Conservation (phyloP, 2,888 invertebrate species). For the Timema cristinae region DNA sequence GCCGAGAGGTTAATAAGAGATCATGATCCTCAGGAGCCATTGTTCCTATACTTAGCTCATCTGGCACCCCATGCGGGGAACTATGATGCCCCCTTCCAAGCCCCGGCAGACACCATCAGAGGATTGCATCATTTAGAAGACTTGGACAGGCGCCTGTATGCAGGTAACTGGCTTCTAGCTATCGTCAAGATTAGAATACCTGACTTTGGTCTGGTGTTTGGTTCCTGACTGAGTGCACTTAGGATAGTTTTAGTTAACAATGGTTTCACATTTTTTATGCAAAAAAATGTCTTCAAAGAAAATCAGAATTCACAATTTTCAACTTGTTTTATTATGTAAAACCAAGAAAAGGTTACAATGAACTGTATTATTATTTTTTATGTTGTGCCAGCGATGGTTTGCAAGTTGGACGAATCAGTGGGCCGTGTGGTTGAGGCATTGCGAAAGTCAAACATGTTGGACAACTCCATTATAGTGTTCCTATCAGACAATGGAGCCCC, state of each 20-base stretch:
- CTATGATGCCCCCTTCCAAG: conserved; percentile 46
- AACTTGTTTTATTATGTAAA: no score
- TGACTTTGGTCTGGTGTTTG: no score
- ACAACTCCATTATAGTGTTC: conserved; percentile 80
- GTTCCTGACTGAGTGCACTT: no score
- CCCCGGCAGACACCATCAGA: conserved; percentile 57
- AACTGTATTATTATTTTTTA: background rate
- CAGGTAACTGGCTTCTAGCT: conserved; percentile 52
- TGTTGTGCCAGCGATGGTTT: conserved; percentile 67
- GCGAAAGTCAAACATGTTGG: conserved; percentile 60
- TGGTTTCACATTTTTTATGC: no score
- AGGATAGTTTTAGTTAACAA: no score
- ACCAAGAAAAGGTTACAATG: no score
- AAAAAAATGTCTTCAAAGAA: background rate
- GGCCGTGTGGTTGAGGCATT: conserved; percentile 70
- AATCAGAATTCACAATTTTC: background rate
- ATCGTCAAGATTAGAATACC: no score
- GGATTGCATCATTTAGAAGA: conserved; percentile 66
- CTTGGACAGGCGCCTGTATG: conserved; percentile 62
- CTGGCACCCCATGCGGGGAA: conserved; percentile 53
- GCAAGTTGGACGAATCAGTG: conserved; percentile 78
- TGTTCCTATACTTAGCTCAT: conserved; percentile 54
- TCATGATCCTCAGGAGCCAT: conserved; percentile 51
- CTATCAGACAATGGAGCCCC: conserved; percentile 86
- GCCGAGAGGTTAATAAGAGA: conserved; percentile 59